Percentiles rank a stretch among this genome's conserved stretches.
phyloP scores from a whole-genome alignment of 2,797 vertebrate species.

The Microhierax caerulescens region DNA sequence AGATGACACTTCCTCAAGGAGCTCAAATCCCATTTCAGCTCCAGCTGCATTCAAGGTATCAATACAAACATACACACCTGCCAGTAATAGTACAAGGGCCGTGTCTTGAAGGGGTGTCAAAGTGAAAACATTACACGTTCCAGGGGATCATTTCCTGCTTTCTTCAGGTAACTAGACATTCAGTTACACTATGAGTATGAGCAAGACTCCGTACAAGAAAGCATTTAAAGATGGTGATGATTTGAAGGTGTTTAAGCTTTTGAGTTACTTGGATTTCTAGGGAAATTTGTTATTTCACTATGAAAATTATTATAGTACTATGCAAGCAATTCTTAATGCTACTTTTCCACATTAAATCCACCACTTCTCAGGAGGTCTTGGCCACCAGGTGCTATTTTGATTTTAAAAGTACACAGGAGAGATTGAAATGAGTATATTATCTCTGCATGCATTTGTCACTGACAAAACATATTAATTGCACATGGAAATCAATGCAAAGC shows the following conservation, averaged over 20 bases:
- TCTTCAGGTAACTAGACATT: neutral
- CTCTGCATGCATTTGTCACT: neutral
- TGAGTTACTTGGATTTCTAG: neutral
- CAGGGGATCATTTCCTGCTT: neutral
- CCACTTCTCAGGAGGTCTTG: neutral
- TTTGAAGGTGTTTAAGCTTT: neutral
- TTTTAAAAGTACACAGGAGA: neutral
- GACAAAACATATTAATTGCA: slow-evolving; percentile 56
- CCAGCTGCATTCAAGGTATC: neutral
- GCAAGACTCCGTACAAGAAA: neutral
- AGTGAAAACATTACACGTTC: neutral
- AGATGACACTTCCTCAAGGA: neutral
- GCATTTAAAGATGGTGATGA: neutral
- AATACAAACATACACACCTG: accelerated
- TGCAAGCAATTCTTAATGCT: neutral
- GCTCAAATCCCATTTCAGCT: neutral
- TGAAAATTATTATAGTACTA: neutral
- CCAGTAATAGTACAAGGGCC: neutral
- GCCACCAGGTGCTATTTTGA: slow-evolving; percentile 38
- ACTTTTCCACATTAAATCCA: neutral
- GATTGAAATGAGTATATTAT: slow-evolving; percentile 28
- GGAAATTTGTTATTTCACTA: neutral
- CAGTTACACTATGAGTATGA: neutral
- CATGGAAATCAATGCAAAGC: slow-evolving; percentile 57
- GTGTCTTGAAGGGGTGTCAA: neutral